Conservation (phyloP, 37 sponge, comb jelly and placozoan genomes). For the Bolinopsis microptera region DNA sequence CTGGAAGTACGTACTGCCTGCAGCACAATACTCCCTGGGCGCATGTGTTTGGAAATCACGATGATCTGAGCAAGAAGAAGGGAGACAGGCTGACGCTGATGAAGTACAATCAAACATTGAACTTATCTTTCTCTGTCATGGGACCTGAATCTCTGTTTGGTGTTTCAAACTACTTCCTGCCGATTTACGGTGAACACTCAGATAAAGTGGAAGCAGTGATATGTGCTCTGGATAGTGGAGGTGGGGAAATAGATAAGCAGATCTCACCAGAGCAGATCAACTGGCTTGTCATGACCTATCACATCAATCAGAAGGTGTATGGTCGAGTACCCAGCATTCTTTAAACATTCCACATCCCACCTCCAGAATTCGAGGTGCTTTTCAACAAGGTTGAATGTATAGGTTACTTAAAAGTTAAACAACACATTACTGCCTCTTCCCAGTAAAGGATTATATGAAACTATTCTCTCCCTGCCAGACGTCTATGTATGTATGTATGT, state of each 20-base stretch:
- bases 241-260: conserved; percentile 67
- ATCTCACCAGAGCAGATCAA: conserved; percentile 68
- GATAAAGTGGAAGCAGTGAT: conserved; percentile 44
- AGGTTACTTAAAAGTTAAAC: conserved; percentile 17
- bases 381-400: conserved; percentile 6
- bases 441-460: not conserved
- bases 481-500: too few species aligned
- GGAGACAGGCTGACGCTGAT: conserved; percentile 47
- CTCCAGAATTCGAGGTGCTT: conserved; percentile 2
- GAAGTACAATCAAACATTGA: not conserved
- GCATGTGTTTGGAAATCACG: conserved; percentile 72
- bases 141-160: not conserved
- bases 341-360: conserved; percentile 42
- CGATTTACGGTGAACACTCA: conserved; percentile 50
- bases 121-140: not conserved
- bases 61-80: conserved; percentile 32
- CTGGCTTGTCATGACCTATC: conserved; percentile 49
- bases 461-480: not conserved
- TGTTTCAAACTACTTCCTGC: conserved; percentile 47
- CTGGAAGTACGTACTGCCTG: conserved; percentile 69
- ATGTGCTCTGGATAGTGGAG: conserved; percentile 72
- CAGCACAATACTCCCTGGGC: conserved; percentile 67
- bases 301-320: not conserved
- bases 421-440: not conserved
- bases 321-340: conserved; percentile 37